phyloP scores from a whole-genome alignment of 2,888 invertebrate species.

The Drosophila multiciliata region DNA sequence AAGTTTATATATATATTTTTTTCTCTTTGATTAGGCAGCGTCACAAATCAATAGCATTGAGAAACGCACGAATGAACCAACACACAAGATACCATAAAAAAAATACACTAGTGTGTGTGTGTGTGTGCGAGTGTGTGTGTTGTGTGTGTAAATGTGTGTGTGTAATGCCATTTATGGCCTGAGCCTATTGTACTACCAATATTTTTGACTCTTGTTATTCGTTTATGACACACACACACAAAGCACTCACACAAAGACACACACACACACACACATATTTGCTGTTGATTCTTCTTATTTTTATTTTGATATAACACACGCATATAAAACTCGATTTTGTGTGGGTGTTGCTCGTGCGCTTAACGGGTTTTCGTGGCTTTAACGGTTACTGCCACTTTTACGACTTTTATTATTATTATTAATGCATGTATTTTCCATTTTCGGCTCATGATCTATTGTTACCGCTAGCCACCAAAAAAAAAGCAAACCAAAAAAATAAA shows the following conservation, averaged over 20 bases:
- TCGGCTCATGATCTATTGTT: slow-evolving; percentile 70
- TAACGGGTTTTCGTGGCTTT: slow-evolving; percentile 79
- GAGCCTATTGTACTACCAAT: slow-evolving; percentile 74
- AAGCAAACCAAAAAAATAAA: slow-evolving; percentile 16
- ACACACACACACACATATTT: background rate
- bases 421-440: slow-evolving; percentile 78
- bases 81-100: slow-evolving; percentile 68
- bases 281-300: slow-evolving; percentile 28
- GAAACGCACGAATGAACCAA: slow-evolving; percentile 65
- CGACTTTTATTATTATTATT: slow-evolving; percentile 78
- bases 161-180: slow-evolving; percentile 69
- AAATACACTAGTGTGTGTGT: slow-evolving; percentile 32
- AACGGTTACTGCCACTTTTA: slow-evolving; percentile 79
- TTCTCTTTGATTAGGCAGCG: slow-evolving; percentile 61
- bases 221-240: background rate
- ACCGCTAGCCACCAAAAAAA: slow-evolving; percentile 43
- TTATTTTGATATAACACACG: slow-evolving; percentile 38
- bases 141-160: slow-evolving; percentile 18
- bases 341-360: slow-evolving; percentile 81
- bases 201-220: slow-evolving; percentile 64
- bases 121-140: slow-evolving; percentile 14
- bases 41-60: slow-evolving; percentile 70
- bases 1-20: background rate
- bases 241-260: background rate
- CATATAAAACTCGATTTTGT: slow-evolving; percentile 34